Conservation (phyloP, 2,113 vertebrate genomes). For the Nesoenas mayeri region DNA sequence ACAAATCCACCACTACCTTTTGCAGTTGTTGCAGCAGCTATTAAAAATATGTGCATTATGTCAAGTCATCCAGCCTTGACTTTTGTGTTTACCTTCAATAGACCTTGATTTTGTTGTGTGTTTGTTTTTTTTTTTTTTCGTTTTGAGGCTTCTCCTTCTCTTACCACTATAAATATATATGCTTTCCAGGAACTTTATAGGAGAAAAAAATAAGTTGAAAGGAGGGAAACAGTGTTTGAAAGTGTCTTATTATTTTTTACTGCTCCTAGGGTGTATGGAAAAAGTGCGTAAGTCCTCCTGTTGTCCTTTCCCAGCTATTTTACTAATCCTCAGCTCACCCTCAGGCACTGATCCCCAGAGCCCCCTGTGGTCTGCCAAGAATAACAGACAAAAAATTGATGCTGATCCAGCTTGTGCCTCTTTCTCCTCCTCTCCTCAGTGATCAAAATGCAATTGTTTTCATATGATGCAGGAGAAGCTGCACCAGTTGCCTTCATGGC, state of each 20-base stretch:
- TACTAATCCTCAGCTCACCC: neutral
- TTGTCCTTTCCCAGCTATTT: conserved; percentile 1
- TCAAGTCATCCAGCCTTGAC: neutral
- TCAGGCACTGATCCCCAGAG: neutral
- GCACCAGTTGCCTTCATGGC: neutral
- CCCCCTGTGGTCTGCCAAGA: neutral
- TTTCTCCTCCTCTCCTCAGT: neutral
- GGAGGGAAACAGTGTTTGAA: neutral
- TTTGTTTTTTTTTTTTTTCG: too few species aligned
- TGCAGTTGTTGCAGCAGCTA: neutral
- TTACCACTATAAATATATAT: neutral
- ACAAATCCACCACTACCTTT: neutral
- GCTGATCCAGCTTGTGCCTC: neutral
- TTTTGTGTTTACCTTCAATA: neutral
- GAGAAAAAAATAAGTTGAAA: neutral
- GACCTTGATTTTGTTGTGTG: neutral
- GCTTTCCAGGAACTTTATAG: neutral
- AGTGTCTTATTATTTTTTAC: neutral
- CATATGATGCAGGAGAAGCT: neutral
- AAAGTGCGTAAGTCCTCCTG: neutral
- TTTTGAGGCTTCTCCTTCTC: neutral
- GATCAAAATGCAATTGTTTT: neutral
- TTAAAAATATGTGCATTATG: neutral
- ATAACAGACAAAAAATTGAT: neutral
- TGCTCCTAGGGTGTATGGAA: neutral